Conservation (phyloP, 2,113 vertebrate genomes). For the Carassius auratus region DNA sequence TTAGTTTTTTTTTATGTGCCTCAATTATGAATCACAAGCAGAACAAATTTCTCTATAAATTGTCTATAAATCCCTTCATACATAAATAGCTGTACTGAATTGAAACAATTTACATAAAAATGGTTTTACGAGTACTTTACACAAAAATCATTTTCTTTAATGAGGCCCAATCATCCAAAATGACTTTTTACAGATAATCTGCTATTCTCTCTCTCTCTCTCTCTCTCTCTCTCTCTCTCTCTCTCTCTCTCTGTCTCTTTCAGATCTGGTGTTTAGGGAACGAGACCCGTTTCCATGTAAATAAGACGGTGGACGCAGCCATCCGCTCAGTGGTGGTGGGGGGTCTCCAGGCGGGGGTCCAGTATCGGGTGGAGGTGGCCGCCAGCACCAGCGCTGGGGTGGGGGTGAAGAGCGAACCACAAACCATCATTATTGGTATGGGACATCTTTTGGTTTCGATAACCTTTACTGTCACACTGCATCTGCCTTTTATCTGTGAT, state of each 20-base stretch:
- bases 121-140: neutral
- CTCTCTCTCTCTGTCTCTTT: conserved; percentile 34
- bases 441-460: conserved; percentile 13
- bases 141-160: neutral
- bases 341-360: conserved; percentile 91
- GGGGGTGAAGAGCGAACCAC: conserved; percentile 94
- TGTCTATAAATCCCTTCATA: neutral
- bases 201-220: neutral
- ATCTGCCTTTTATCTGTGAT: neutral
- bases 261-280: conserved; percentile 99
- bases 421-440: conserved; percentile 93
- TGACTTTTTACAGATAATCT: neutral
- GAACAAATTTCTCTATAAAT: neutral
- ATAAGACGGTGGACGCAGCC: conserved; percentile 96
- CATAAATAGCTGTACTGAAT: neutral
- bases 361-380: conserved; percentile 94
- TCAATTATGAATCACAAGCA: conserved; percentile 4
- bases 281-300: conserved; percentile 96
- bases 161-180: conserved; percentile 6
- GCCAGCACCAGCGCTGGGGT: conserved; percentile 95
- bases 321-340: conserved; percentile 97
- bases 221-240: too few relatives aligned
- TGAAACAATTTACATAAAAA: neutral
- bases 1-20: neutral
- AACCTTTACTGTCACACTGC: conserved; percentile 5